Evolutionary conservation across 2,888 invertebrate genomes (phyloP).

Genomic region (Meloe dianella): DNA sequence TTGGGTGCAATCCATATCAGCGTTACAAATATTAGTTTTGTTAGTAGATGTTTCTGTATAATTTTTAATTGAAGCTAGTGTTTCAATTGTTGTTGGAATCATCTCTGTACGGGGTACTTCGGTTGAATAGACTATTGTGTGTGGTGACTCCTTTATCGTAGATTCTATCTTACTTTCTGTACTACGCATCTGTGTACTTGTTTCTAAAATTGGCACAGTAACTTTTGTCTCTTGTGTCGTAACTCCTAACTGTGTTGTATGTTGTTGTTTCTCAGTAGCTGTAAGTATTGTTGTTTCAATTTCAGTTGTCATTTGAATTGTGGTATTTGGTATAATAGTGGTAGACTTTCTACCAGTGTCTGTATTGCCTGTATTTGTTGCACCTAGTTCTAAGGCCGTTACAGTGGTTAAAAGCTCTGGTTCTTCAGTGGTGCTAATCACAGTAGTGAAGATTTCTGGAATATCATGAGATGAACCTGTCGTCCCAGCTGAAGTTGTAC

Average conservation of each 20-base stretch:
- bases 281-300: neutral
- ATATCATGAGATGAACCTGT: no score
- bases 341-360: no score
- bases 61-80: conserved; percentile 51
- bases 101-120: no score
- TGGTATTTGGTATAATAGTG: neutral
- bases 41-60: conserved; percentile 57
- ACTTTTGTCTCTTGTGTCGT: neutral
- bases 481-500: neutral
- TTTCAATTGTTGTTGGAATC: conserved; percentile 6
- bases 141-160: neutral
- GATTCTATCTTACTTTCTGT: conserved; percentile 3
- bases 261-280: neutral
- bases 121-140: neutral
- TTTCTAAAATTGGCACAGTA: conserved; percentile 5
- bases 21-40: conserved; percentile 64
- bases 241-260: neutral
- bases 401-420: no score
- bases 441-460: conserved; percentile 4
- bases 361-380: no score
- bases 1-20: conserved; percentile 68
- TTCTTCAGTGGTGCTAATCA: neutral
- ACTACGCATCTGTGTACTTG: neutral
- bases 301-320: neutral
- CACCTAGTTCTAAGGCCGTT: no score